Conservation (phyloP, 2,113 vertebrate genomes). For the Hippolais icterina region DNA sequence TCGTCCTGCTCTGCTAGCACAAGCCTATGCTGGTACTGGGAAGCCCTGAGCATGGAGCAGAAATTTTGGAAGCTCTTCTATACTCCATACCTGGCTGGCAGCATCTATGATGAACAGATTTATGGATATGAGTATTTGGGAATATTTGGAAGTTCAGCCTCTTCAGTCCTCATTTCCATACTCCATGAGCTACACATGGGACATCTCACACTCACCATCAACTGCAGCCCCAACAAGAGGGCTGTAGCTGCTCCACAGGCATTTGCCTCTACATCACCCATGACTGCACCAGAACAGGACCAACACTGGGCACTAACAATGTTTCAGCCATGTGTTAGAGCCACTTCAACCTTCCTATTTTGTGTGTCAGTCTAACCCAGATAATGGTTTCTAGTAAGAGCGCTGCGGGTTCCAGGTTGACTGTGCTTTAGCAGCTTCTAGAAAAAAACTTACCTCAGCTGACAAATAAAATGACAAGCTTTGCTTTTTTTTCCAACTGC, state of each 20-base stretch:
- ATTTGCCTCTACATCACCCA: not conserved
- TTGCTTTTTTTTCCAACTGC: not conserved
- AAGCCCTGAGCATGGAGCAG: not conserved
- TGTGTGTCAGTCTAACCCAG: not conserved
- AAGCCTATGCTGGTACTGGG: not conserved
- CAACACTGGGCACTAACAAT: not conserved
- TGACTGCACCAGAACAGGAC: not conserved
- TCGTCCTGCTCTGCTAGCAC: not conserved
- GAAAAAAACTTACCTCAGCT: not conserved
- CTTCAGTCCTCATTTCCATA: not conserved
- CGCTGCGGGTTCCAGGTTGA: not conserved
- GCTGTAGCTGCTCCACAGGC: not conserved
- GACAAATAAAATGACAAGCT: not conserved
- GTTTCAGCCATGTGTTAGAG: rapidly evolving
- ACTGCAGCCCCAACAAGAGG: not conserved
- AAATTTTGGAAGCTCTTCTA: not conserved
- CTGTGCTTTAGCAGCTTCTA: not conserved
- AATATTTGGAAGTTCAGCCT: not conserved
- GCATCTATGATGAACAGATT: not conserved
- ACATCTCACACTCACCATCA: not conserved
- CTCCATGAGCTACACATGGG: not conserved
- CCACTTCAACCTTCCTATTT: not conserved
- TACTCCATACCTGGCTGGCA: not conserved
- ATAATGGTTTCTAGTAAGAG: not conserved
- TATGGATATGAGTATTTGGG: not conserved